A percentile compares a stretch with the other conserved stretches of the same genome.
Evolutionary conservation across 2,797 vertebrate species (phyloP).

Genomic region (Scyliorhinus canicula): DNA sequence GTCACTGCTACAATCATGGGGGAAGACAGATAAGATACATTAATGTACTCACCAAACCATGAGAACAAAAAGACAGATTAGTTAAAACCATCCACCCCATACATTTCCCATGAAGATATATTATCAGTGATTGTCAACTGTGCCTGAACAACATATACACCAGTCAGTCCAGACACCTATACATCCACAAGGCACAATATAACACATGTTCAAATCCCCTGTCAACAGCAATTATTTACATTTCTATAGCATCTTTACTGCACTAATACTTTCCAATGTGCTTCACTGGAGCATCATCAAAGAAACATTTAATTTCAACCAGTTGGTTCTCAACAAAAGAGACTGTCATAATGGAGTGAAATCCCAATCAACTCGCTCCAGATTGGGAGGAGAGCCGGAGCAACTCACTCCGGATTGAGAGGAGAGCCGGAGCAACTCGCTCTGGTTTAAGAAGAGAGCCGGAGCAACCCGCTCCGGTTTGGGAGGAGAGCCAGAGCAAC

Average conservation of each 20-base stretch:
- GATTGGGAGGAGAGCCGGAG: too few relatives aligned
- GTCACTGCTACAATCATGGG: slow-evolving; percentile 67
- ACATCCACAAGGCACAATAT: neutral
- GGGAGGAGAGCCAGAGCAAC: too few relatives aligned
- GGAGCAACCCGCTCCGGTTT: too few relatives aligned
- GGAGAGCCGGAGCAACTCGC: too few relatives aligned
- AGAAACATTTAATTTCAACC: neutral
- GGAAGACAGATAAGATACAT: neutral
- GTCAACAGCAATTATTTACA: too few relatives aligned
- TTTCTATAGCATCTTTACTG: too few relatives aligned
- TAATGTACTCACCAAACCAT: neutral
- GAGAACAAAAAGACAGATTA: neutral
- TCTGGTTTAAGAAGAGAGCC: too few relatives aligned
- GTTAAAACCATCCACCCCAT: too few relatives aligned
- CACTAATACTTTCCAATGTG: too few relatives aligned
- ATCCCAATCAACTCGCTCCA: too few relatives aligned
- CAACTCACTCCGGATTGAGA: too few relatives aligned
- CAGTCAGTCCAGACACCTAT: neutral
- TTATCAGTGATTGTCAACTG: neutral
- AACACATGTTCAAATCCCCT: neutral
- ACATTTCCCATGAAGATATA: neutral
- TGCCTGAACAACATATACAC: neutral
- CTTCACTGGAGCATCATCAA: neutral
- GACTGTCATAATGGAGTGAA: too few relatives aligned
- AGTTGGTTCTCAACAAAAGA: neutral